These are phyloP conservation scores for Agrenia bidenticulata DNA, from an alignment of 2,888 invertebrate genomes.

Conservation along the genomic window DNA sequence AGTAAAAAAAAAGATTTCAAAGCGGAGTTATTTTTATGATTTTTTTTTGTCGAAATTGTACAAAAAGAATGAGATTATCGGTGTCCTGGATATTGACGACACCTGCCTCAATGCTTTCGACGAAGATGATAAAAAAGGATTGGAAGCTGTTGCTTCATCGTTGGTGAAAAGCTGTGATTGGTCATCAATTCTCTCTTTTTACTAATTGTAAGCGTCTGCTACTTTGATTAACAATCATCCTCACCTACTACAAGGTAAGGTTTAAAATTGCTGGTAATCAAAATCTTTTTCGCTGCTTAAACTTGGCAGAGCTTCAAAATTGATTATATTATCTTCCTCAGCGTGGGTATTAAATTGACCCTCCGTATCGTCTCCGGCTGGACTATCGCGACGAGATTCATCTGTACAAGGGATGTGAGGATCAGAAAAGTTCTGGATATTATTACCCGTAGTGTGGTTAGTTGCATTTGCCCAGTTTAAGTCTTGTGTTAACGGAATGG, in stretches of 20 bases:
- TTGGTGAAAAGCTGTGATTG: conserved; percentile 35
- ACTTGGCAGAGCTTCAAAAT: too few relatives aligned
- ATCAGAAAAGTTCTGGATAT: too few relatives aligned
- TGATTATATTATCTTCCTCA: too few relatives aligned
- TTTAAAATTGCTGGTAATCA: too few relatives aligned
- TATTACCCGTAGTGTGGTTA: neutral
- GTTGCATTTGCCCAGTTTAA: neutral
- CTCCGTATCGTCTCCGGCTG: too few relatives aligned
- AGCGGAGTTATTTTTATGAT: neutral
- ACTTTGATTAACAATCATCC: too few relatives aligned
- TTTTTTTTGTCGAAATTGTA: neutral
- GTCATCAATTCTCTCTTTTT: neutral
- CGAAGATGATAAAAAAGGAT: conserved; percentile 39
- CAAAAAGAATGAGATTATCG: conserved; percentile 30
- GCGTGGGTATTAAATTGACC: too few relatives aligned
- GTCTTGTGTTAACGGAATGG: neutral
- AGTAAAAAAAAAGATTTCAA: neutral
- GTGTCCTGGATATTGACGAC: conserved; percentile 49
- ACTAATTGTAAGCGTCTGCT: neutral
- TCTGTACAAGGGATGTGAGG: too few relatives aligned
- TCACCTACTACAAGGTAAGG: too few relatives aligned
- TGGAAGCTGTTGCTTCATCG: conserved; percentile 39
- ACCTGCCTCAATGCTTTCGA: conserved; percentile 33
- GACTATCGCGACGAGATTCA: too few relatives aligned
- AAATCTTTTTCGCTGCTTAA: too few relatives aligned